Conservation (phyloP, 1,140 invertebrate species). For the Tigriopus japonicus region DNA sequence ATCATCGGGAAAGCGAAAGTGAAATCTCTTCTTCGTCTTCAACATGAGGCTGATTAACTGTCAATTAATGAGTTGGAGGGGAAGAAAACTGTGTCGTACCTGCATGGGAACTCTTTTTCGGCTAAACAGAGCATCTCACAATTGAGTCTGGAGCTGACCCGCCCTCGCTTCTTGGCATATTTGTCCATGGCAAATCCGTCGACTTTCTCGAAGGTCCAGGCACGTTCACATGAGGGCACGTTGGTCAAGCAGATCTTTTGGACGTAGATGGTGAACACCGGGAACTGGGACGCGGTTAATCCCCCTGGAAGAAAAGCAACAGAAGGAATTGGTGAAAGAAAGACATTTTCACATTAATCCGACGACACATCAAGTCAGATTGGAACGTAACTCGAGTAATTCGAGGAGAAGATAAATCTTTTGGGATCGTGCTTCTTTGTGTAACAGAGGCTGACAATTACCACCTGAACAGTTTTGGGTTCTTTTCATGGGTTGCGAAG, state of each 20-base stretch:
- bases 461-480: too few relatives aligned
- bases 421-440: too few relatives aligned
- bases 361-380: too few relatives aligned
- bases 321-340: neutral
- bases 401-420: too few relatives aligned
- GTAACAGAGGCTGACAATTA: too few relatives aligned
- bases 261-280: conserved; percentile 34
- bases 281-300: conserved; percentile 31
- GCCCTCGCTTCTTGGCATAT: conserved; percentile 20
- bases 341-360: too few relatives aligned
- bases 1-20: too few relatives aligned
- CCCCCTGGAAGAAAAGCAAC: conserved; percentile 20
- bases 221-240: conserved; percentile 21
- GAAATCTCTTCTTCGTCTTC: too few relatives aligned
- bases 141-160: conserved; percentile 22
- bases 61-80: conserved; percentile 1
- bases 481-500: too few relatives aligned
- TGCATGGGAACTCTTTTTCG: conserved; percentile 29
- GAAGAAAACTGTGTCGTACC: conserved; percentile 21
- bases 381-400: too few relatives aligned
- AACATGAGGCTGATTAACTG: too few relatives aligned
- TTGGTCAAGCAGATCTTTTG: conserved; percentile 30
- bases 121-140: conserved; percentile 30
- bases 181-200: conserved; percentile 21
- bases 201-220: conserved; percentile 32